Base-by-base conservation (phyloP, 2,113 vertebrate genomes). In the Aegithalos caudatus region DNA sequence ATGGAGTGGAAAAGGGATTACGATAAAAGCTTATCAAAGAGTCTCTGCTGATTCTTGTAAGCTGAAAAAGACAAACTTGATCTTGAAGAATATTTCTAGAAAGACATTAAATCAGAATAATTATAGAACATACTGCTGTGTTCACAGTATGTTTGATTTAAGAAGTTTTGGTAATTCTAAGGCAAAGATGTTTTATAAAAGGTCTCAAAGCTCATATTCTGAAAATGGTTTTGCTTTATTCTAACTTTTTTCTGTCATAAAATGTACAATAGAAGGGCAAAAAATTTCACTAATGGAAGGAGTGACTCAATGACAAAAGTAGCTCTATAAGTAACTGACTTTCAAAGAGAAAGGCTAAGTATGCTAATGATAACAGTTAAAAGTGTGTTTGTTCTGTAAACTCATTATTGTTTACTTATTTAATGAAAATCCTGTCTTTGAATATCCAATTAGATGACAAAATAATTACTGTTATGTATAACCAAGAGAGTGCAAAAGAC, bases 351-450 rank as follows among this genome's bases (percentile, higher is more conserved):
- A 84, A 86, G 23, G 11, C 38, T 85, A 51, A 89, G 64, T 56
- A 10, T 90, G 40, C 56, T 79, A 44, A 65, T 67, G 18, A 31
- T 60, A 81, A 47, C 21, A 58, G 70, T 92, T 81, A 38, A 44
- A 90, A 82, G 20, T 50, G 50, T 72, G 13, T 73, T 71, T 81
- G 42, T 78, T 95, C 51, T 64, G 10, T 60, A 78, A 92, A 56
- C 33, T 81, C 69, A 23, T 4, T 60, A 47, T 31, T 92, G 65
- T 88, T 91, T 96, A 53, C 91, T 72, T 94, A 56, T 20, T 37
- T 81, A 86, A 94, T 96, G 72, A 83, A 88, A 94, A 53, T 29
- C 40, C 13, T 81, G 73, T 71, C 84, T 79, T 66, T 89, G 87
- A 81, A 85, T 96, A 72, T 67, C 24, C 33, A 81, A 90, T 89